Conservation (phyloP, 2,113 vertebrate species). For the Clarias gariepinus region DNA sequence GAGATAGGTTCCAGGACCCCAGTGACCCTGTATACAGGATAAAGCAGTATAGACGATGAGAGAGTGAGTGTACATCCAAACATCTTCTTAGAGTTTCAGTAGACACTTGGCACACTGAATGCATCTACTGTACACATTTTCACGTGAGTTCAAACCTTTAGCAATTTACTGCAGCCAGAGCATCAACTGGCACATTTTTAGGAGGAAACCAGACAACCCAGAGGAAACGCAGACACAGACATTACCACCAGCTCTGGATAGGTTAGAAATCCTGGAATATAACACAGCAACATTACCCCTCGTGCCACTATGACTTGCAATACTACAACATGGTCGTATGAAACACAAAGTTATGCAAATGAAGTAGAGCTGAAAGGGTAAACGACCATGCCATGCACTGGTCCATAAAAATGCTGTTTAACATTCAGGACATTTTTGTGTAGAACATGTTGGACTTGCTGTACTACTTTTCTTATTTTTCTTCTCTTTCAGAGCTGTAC, state of each 20-base stretch:
- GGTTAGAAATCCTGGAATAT: neutral
- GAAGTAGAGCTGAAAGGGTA: neutral
- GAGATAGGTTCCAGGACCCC: too few species aligned
- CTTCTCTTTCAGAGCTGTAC: slow-evolving; percentile 82
- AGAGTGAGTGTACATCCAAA: neutral
- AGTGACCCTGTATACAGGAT: too few species aligned
- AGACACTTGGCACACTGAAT: neutral
- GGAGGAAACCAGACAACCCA: neutral
- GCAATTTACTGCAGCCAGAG: neutral
- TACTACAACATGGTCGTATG: too few species aligned
- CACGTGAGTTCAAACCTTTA: too few species aligned
- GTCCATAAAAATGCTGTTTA: neutral
- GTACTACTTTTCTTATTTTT: slow-evolving; percentile 7
- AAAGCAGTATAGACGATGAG: too few species aligned
- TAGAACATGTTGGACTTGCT: slow-evolving; percentile 4
- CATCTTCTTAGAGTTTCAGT: neutral
- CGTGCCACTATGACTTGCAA: neutral
- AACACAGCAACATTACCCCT: neutral
- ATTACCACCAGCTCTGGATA: neutral
- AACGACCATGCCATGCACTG: neutral
- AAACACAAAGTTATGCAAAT: neutral
- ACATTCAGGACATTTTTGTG: neutral
- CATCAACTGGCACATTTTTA: neutral
- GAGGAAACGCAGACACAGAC: neutral
- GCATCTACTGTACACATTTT: too few species aligned